Conservation (phyloP, 2,113 vertebrate genomes). For the Onychostruthus taczanowskii region DNA sequence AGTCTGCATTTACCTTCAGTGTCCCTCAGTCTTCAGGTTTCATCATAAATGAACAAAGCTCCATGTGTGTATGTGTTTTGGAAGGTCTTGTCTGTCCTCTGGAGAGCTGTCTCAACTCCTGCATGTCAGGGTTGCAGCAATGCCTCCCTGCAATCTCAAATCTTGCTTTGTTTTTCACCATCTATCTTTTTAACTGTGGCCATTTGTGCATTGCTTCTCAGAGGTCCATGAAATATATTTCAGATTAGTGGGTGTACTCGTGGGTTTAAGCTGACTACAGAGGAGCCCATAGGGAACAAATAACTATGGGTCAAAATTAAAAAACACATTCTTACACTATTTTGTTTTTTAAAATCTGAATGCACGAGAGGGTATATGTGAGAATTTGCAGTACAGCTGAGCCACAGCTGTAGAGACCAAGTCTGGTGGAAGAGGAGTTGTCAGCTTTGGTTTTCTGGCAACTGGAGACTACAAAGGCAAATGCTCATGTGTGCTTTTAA, state of each 20-base stretch:
- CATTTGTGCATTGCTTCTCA: neutral
- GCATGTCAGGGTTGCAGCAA: neutral
- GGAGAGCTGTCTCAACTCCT: neutral
- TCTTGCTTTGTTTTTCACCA: neutral
- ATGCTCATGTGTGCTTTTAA: neutral
- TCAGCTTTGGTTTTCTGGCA: neutral
- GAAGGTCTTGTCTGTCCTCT: neutral
- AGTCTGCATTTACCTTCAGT: neutral
- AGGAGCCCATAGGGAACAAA: neutral
- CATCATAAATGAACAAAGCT: neutral
- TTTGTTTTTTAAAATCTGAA: neutral
- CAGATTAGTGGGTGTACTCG: neutral
- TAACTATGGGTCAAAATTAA: neutral
- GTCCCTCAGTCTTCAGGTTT: neutral
- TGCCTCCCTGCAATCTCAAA: neutral
- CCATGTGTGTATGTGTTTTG: neutral
- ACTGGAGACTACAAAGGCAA: neutral
- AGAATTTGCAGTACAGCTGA: neutral
- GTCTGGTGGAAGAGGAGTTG: neutral
- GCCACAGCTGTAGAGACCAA: neutral
- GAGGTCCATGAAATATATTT: neutral
- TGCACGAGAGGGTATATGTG: fast-evolving
- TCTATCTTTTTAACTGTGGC: neutral
- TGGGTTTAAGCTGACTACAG: neutral
- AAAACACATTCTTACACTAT: neutral